phyloP scores from a whole-genome alignment of 2,888 invertebrate species.

The Oscheius sp. region DNA sequence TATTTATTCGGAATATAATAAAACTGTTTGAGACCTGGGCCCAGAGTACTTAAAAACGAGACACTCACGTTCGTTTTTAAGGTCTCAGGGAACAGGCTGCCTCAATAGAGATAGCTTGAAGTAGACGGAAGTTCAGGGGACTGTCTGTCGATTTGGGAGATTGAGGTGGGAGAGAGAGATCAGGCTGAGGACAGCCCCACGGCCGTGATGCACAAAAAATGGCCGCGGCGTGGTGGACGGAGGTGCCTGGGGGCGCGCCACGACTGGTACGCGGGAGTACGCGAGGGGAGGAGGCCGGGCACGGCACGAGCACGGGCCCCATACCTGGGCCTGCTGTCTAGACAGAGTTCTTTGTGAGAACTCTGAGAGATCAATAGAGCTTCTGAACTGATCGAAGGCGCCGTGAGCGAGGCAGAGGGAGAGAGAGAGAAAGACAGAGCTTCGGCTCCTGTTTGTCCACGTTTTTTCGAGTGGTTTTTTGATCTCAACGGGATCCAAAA shows the following conservation, averaged over 20 bases:
- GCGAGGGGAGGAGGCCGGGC: background rate
- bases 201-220: conserved; percentile 28
- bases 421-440: background rate
- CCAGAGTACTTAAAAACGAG: conserved; percentile 30
- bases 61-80: conserved; percentile 35
- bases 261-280: conserved; percentile 32
- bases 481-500: too few species aligned
- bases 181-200: background rate
- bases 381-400: background rate
- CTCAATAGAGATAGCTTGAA: background rate
- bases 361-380: background rate
- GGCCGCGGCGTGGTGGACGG: conserved; percentile 32
- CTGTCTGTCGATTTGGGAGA: too few species aligned
- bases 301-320: conserved; percentile 6
- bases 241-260: conserved; percentile 28
- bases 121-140: too few species aligned
- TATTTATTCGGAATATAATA: too few species aligned
- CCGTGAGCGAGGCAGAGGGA: background rate
- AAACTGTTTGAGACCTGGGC: too few species aligned
- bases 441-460: background rate
- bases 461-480: background rate
- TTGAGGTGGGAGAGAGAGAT: background rate
- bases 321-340: too few species aligned
- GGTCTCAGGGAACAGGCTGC: conserved; percentile 53
- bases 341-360: background rate